A percentile compares a stretch with the other conserved stretches of the same genome.
These are phyloP conservation scores for Dendrophyllia cribrosa DNA, from an alignment of 64 coral and sea anemone genomes.

Conservation along the genomic window DNA sequence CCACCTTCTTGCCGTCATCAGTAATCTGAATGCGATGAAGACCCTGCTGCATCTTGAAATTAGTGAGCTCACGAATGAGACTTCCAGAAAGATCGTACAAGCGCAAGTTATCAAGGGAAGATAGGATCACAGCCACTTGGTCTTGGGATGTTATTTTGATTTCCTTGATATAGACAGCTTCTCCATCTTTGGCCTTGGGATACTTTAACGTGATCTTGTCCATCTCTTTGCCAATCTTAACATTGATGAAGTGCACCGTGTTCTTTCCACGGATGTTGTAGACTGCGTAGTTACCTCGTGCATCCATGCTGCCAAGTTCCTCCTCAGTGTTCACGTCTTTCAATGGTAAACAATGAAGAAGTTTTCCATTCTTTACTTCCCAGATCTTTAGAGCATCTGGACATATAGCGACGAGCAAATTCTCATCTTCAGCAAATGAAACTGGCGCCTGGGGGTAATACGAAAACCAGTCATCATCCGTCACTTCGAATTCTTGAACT, in stretches of 20 bases:
- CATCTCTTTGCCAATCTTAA: slow-evolving; percentile 78
- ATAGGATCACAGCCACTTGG: slow-evolving; percentile 78
- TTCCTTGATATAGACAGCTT: slow-evolving; percentile 64
- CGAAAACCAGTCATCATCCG: slow-evolving; percentile 87
- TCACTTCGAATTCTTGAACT: slow-evolving; percentile 65
- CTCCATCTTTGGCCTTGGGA: slow-evolving; percentile 28
- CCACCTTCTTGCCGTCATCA: slow-evolving; percentile 81
- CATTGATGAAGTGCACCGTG: slow-evolving; percentile 74
- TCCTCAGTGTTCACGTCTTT: slow-evolving; percentile 69
- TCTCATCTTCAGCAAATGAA: slow-evolving; percentile 82
- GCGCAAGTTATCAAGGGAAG: slow-evolving; percentile 55
- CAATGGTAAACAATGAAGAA: slow-evolving; percentile 73
- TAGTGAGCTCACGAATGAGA: slow-evolving; percentile 69
- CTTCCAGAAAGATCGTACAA: slow-evolving; percentile 81
- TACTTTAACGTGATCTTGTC: slow-evolving; percentile 67
- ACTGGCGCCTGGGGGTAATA: slow-evolving; percentile 67
- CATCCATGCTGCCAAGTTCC: slow-evolving; percentile 76
- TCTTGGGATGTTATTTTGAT: slow-evolving; percentile 71
- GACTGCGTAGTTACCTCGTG: slow-evolving; percentile 51
- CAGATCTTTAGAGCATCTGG: slow-evolving; percentile 72
- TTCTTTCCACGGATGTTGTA: slow-evolving; percentile 69
- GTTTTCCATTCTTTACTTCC: slow-evolving; percentile 53
- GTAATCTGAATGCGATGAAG: slow-evolving; percentile 79
- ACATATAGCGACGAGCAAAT: slow-evolving; percentile 74
- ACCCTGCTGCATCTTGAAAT: slow-evolving; percentile 81